phyloP scores from a whole-genome alignment of 2,113 vertebrate genomes.

The Actenoides hombroni region DNA sequence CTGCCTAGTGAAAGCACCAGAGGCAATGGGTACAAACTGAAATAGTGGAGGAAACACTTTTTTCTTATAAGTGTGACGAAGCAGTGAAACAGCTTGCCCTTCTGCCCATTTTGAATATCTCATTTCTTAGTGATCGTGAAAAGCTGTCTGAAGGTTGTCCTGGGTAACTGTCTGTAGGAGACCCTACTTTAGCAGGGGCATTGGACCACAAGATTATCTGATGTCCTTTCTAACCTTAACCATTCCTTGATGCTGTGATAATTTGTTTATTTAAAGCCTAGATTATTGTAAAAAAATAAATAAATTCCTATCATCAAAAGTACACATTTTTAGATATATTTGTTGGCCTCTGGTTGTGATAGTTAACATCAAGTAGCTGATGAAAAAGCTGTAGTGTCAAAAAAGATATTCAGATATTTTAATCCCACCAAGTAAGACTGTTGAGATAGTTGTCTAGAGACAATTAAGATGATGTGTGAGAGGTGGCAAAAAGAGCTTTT shows the following conservation, averaged over 20 bases:
- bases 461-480: neutral
- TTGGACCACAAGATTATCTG: neutral
- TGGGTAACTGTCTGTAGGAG: neutral
- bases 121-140: neutral
- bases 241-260: neutral
- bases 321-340: neutral
- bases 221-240: neutral
- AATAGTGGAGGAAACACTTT: neutral
- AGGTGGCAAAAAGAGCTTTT: neutral
- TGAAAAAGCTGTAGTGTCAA: neutral
- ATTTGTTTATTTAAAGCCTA: neutral
- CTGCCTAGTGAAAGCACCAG: neutral
- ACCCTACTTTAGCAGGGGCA: neutral
- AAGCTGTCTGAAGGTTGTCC: neutral
- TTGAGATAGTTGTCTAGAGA: neutral
- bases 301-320: neutral
- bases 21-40: neutral
- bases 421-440: neutral
- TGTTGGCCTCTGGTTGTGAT: neutral
- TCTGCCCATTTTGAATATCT: neutral
- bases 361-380: neutral
- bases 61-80: neutral
- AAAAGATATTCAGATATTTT: neutral
- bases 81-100: neutral
- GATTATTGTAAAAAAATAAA: neutral